These are phyloP conservation scores for Homarus gammarus DNA, from an alignment of 2,888 invertebrate species.

Conservation along the genomic window DNA sequence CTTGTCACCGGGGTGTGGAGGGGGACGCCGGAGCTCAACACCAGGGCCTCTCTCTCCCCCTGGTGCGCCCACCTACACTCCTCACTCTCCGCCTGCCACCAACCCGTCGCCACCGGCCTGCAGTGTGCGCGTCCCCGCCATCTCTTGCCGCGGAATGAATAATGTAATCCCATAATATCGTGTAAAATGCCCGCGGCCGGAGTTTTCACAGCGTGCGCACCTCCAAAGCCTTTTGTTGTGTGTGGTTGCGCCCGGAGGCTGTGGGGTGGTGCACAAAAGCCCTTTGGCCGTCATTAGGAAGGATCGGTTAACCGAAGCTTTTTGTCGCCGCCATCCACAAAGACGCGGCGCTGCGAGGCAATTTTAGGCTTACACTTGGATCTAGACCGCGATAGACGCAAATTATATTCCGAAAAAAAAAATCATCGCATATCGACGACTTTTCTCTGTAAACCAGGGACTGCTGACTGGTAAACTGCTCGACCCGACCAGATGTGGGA, in stretches of 20 bases:
- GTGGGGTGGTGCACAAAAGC: slow-evolving; percentile 32
- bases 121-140: not conserved
- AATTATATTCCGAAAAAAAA: not conserved
- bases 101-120: not conserved
- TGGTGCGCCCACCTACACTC: not conserved
- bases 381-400: not conserved
- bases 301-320: slow-evolving; percentile 38
- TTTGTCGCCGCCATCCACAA: slow-evolving; percentile 39
- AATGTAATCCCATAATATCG: slow-evolving; percentile 60
- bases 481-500: not conserved
- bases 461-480: not conserved
- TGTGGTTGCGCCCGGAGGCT: slow-evolving; percentile 14
- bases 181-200: slow-evolving; percentile 40
- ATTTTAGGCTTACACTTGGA: slow-evolving; percentile 49
- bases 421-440: too few species aligned
- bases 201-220: slow-evolving; percentile 41
- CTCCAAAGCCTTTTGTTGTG: slow-evolving; percentile 34
- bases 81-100: not conserved
- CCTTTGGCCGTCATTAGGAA: slow-evolving; percentile 44
- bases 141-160: slow-evolving; percentile 30
- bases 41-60: not conserved
- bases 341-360: slow-evolving; percentile 35
- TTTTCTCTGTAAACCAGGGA: too few species aligned
- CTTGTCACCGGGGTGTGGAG: slow-evolving; percentile 47
- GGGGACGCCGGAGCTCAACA: slow-evolving; percentile 9